These are phyloP conservation scores for Enhydra lutris DNA, from an alignment of 2,113 vertebrate species.

Conservation along the genomic window DNA sequence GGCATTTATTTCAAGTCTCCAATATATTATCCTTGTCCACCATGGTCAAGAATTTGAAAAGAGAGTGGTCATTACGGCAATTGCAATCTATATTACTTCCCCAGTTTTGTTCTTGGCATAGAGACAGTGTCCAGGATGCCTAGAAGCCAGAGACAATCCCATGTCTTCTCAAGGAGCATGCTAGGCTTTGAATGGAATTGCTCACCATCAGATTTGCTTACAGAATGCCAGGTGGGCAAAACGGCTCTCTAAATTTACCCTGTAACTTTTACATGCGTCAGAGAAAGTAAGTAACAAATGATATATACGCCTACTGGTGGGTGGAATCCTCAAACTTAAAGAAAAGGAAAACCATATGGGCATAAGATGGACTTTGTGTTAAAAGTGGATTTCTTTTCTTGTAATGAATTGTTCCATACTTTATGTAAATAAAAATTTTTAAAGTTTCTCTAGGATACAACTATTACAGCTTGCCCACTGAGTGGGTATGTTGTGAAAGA, in stretches of 20 bases:
- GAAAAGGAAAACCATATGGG: constrained; percentile 36
- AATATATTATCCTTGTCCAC: not conserved
- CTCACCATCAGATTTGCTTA: not conserved
- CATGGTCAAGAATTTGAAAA: not conserved
- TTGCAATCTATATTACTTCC: not conserved
- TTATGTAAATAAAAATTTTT: constrained; percentile 38
- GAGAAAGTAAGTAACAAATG: constrained; percentile 5
- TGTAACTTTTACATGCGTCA: not conserved
- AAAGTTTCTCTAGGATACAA: constrained; percentile 23
- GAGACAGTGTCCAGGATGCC: not conserved
- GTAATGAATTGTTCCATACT: not conserved
- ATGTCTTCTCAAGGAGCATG: not conserved
- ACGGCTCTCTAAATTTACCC: constrained; percentile 1
- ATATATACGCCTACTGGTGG: not conserved
- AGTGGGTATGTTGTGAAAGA: not conserved
- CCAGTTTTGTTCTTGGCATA: not conserved
- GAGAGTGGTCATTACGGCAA: not conserved
- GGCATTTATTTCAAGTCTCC: not conserved
- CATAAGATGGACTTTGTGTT: constrained; percentile 39
- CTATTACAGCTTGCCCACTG: constrained; percentile 1
- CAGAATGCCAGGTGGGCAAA: not conserved
- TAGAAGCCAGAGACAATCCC: not conserved
- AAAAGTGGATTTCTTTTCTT: constrained; percentile 53
- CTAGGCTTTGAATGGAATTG: not conserved
- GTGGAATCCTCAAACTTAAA: constrained; percentile 22